Evolutionary conservation across 1,140 invertebrate species (phyloP).

Genomic region (Bombyx mori): ASM3026992v2 NC_085110.1:6889001-6889500

Average conservation of each 20-base stretch:
- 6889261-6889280: constrained; percentile 40
- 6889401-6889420: too few relatives aligned
- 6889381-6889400: too few relatives aligned
- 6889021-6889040: constrained; percentile 39
- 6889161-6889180: constrained; percentile 59
- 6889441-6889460: too few relatives aligned
- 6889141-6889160: constrained; percentile 63
- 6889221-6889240: constrained; percentile 60
- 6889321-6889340: constrained; percentile 38
- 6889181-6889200: constrained; percentile 50
- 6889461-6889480: too few relatives aligned
- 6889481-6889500: too few relatives aligned
- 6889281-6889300: constrained; percentile 54
- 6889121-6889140: constrained; percentile 61
- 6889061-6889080: constrained; percentile 69
- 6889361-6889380: constrained; percentile 25
- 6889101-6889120: constrained; percentile 33
- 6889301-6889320: constrained; percentile 58
- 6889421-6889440: too few relatives aligned
- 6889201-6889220: constrained; percentile 39
- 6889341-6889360: constrained; percentile 26
- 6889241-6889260: constrained; percentile 70
- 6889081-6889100: constrained; percentile 48
- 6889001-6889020: constrained; percentile 64
- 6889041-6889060: constrained; percentile 57